Conservation (phyloP, 2,797 vertebrate genomes). For the Gila robusta region DNA sequence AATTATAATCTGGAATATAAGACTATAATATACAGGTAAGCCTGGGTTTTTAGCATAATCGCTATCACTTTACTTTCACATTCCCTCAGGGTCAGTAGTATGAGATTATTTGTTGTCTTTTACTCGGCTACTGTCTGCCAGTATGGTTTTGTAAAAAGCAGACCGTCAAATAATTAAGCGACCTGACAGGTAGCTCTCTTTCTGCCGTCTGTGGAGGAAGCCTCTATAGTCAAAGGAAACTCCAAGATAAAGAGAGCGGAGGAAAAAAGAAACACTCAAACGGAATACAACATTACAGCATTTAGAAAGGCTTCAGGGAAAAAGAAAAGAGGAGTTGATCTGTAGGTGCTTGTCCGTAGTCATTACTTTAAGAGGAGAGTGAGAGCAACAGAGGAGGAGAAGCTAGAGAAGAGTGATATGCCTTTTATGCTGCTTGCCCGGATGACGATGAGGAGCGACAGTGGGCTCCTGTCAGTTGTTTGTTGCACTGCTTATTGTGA, state of each 20-base stretch:
- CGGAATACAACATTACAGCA: conserved; percentile 64
- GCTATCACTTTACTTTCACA: background rate
- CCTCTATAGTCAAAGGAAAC: conserved; percentile 46
- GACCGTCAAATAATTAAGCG: conserved; percentile 38
- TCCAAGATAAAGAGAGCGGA: conserved; percentile 61
- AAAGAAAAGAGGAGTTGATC: conserved; percentile 73
- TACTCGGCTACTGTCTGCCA: conserved; percentile 10
- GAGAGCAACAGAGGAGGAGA: conserved; percentile 66
- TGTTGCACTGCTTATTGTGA: conserved; percentile 51
- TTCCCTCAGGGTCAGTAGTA: background rate
- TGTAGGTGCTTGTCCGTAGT: conserved; percentile 82
- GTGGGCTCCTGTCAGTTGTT: conserved; percentile 56
- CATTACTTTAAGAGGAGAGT: conserved; percentile 81
- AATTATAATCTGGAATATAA: background rate
- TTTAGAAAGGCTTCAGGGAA: conserved; percentile 76
- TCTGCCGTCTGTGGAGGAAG: conserved; percentile 30
- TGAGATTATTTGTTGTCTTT: conserved; percentile 24
- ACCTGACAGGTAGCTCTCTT: conserved; percentile 56
- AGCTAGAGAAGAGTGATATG: conserved; percentile 57
- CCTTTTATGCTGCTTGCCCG: conserved; percentile 52
- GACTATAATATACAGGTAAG: background rate
- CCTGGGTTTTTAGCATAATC: background rate
- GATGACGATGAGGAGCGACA: conserved; percentile 57
- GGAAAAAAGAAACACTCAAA: conserved; percentile 52
- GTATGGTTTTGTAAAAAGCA: conserved; percentile 52